These are phyloP conservation scores for Philypnodon macrostomus DNA, from an alignment of 2,797 vertebrate genomes.

Conservation along the genomic window DNA sequence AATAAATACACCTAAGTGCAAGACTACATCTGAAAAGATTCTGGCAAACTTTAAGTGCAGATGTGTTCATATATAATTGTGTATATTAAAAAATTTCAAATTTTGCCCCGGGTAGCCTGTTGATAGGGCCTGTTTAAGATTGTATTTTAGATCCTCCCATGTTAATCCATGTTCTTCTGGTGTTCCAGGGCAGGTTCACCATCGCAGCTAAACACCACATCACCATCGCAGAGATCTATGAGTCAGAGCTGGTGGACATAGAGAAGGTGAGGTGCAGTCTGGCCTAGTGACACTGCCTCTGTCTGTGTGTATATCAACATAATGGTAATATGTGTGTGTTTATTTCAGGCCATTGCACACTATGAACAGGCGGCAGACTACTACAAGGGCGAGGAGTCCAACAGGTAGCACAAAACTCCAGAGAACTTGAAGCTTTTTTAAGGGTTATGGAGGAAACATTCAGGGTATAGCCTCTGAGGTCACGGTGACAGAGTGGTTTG, in stretches of 20 bases:
- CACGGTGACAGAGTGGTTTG: too few relatives aligned
- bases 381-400: slow-evolving; percentile 74
- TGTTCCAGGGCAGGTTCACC: slow-evolving; percentile 73
- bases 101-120: too few relatives aligned
- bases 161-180: slow-evolving; percentile 16
- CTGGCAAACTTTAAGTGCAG: too few relatives aligned
- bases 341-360: slow-evolving; percentile 71
- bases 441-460: too few relatives aligned
- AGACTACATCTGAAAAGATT: too few relatives aligned
- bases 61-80: too few relatives aligned
- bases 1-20: too few relatives aligned
- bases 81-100: too few relatives aligned
- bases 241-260: slow-evolving; percentile 73
- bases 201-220: slow-evolving; percentile 82
- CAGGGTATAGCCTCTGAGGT: too few relatives aligned
- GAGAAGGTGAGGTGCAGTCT: slow-evolving; percentile 61
- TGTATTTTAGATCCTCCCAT: slow-evolving; percentile 14
- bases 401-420: slow-evolving; percentile 47
- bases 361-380: slow-evolving; percentile 80
- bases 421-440: not conserved
- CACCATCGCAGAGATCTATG: slow-evolving; percentile 75
- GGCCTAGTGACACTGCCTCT: not conserved
- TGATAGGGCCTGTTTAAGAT: too few relatives aligned
- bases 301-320: not conserved
- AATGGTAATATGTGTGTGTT: slow-evolving; percentile 15